Base-by-base conservation (phyloP, 2,113 vertebrate genomes). In the Uropsilus gracilis region DNA sequence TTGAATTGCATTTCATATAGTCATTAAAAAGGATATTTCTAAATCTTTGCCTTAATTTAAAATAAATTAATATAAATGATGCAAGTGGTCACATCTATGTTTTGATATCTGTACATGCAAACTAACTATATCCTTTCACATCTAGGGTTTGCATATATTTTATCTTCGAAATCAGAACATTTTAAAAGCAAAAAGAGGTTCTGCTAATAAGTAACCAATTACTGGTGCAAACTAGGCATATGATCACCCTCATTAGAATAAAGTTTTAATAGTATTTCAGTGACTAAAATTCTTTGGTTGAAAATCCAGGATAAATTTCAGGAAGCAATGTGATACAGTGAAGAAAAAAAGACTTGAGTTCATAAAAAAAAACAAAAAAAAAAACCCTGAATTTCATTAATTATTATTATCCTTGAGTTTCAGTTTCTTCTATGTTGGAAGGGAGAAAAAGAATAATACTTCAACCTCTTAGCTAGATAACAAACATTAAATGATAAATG, bases 61-160 rank as follows among this genome's bases (percentile, higher is more conserved):
- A 90, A 95, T 93, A 64, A 61, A 86, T 28, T 13, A 78, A 80
- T 39, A 80, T 66, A 92, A 90, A 86, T 68, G 80, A 75, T 46
- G 4, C 5, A 92, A 90, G 39, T 89, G 53, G 68, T 89, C 5
- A 42, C 22, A 48, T 90, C 34, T 86, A 39, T 10, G 5, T 77
- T 91, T 24, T 24, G 50, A 73, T 61, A 63, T 11, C 64, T 53
- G 5, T 69, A 11, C 20, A 75, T 37, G 22, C 18, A 44, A 94
- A 89, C 26, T 72, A 2, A 81, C 12, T 46, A 86, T 16, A 68
- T 63, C 10, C 32, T 80, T 90, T 88, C 46, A 82, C 3, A 55
- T 6, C 50, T 85, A 90, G 18, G 30, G 5, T 83, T 14, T 80
- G 50, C 44, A 66, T 16, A 42, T 57, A 81, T 46, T 80, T 92